A percentile compares a stretch with the other conserved stretches of the same genome.
These are phyloP conservation scores for Drosophila anceps DNA, from an alignment of 2,888 invertebrate genomes.

Conservation along the genomic window DNA sequence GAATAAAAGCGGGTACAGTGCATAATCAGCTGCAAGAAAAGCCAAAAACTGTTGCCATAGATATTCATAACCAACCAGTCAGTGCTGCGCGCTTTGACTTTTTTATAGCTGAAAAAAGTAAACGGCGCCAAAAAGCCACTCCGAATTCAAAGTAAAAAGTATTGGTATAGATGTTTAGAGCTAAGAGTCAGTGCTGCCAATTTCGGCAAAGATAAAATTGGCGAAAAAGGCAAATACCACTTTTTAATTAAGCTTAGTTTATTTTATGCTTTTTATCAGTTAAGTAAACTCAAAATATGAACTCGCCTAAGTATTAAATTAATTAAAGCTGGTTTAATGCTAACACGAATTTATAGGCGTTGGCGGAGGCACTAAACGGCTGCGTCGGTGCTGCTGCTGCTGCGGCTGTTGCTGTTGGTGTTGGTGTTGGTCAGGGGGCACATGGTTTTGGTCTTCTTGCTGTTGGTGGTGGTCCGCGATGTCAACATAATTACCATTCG, in stretches of 20 bases:
- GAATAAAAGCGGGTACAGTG: background rate
- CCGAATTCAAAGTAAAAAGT: background rate
- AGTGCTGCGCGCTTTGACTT: constrained; percentile 28
- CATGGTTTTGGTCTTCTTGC: constrained; percentile 21
- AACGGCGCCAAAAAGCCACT: background rate
- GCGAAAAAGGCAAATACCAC: constrained; percentile 1
- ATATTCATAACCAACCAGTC: background rate
- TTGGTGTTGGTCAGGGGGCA: constrained; percentile 42
- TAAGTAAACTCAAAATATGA: constrained; percentile 8
- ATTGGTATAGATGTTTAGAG: background rate
- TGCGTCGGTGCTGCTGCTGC: constrained; percentile 43
- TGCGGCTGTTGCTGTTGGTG: constrained; percentile 29
- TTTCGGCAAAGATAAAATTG: background rate
- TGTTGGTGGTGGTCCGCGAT: constrained; percentile 55
- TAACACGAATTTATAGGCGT: constrained; percentile 82
- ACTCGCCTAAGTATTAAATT: constrained; percentile 21
- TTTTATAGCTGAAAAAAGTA: background rate
- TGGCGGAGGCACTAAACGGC: constrained; percentile 50
- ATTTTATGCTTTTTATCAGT: constrained; percentile 17
- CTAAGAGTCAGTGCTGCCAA: too few species aligned
- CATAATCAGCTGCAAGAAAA: background rate
- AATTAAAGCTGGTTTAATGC: constrained; percentile 63
- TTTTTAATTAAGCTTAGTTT: constrained; percentile 14
- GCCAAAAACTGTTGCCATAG: background rate
- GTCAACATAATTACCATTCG: constrained; percentile 72